phyloP scores from a whole-genome alignment of 2,888 invertebrate genomes.

The Coenonympha arcania region DNA sequence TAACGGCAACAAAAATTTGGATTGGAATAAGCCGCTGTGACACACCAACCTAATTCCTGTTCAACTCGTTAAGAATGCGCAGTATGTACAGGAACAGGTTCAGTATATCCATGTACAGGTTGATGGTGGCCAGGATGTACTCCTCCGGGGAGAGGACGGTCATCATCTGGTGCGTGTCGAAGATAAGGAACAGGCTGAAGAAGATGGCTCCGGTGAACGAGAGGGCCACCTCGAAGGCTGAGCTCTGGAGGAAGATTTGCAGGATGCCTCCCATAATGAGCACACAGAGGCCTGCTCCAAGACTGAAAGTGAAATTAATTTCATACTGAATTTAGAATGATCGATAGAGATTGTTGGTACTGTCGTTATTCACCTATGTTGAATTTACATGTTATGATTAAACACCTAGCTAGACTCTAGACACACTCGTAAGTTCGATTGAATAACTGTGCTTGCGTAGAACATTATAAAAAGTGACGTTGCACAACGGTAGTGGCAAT shows the following conservation, averaged over 20 bases:
- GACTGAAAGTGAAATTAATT: constrained; percentile 48
- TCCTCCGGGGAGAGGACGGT: constrained; percentile 86
- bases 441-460: too few relatives aligned
- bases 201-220: constrained; percentile 82
- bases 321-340: too few relatives aligned
- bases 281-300: constrained; percentile 78
- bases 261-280: constrained; percentile 82
- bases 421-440: too few relatives aligned
- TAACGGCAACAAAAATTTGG: too few relatives aligned
- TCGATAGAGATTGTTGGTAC: too few relatives aligned
- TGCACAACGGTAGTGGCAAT: too few relatives aligned
- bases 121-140: constrained; percentile 89
- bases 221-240: constrained; percentile 79
- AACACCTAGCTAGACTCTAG: too few relatives aligned
- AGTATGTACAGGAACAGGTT: constrained; percentile 88
- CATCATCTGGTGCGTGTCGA: constrained; percentile 90
- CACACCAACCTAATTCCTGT: constrained; percentile 56
- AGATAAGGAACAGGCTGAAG: constrained; percentile 87
- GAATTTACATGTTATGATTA: too few relatives aligned
- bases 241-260: constrained; percentile 83
- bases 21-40: not conserved
- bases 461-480: too few relatives aligned
- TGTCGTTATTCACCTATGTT: too few relatives aligned
- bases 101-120: constrained; percentile 89
- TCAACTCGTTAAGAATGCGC: constrained; percentile 78